Evolutionary conservation across 2,113 vertebrate species (phyloP), one percentile per base, ranked within the genome.

Genomic region (Phasianus colchicus): DNA sequence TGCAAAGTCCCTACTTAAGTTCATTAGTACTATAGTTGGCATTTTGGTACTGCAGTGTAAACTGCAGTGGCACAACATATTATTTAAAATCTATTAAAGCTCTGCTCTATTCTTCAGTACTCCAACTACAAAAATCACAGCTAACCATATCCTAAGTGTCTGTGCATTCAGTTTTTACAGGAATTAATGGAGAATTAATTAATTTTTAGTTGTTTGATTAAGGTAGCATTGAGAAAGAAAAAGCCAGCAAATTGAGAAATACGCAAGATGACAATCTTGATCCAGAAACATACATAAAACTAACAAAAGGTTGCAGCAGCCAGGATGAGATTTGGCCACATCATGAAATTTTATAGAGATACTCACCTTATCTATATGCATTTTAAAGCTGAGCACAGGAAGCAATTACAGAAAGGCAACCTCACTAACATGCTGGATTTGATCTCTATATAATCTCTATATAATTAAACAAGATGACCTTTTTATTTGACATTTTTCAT

Each of bases 391-490:
- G 57, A 77, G 36, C 14, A 69, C 48, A 76, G 32, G 77, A 81
- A 88, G 24, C 20, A 73, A 88, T 17, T 75, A 72, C 55, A 72
- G 52, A 61, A 90, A 90, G 29, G 24, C n/a, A 55, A 82, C 70
- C 24, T 21, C 61, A 86, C 64, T 24, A 50, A 55, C 69, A 69
- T 54, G 25, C 74, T 85, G 54, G 20, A 84, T 82, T 88, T 73
- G 13, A 67, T 27, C 70, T 86, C 58, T 64, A 17, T 16, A 50
- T 61, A n/a, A 77, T 45, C 42, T 40, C 40, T 40, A 40, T 43
- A 43, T 67, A 77, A 60, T 92, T 90, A 58, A 93, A 83, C 72
- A 86, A 75, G 48, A 80, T 47, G 55, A 90, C 88, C 65, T 81
- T 81, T 18, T 22, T 47, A 69, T 75, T 71, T 88, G 69, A 84